Evolutionary conservation across 1,140 invertebrate genomes (phyloP).

Genomic region (Trichonephila clavipes): DNA sequence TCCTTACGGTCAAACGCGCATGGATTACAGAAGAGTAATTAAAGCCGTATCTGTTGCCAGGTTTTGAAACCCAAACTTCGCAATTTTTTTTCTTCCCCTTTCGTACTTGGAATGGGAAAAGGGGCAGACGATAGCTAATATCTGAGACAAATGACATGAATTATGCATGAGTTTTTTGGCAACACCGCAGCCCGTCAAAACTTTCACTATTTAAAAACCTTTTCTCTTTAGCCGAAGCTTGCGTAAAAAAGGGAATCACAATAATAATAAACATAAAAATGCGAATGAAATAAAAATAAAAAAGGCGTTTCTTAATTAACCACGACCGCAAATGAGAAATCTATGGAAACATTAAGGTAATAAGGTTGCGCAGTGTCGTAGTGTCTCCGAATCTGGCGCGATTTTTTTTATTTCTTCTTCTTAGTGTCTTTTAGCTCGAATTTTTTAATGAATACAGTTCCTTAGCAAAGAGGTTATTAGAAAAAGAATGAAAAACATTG

Average conservation of each 20-base stretch:
- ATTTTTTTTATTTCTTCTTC: slow-evolving; percentile 35
- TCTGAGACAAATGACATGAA: slow-evolving; percentile 76
- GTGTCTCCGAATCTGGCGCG: slow-evolving; percentile 37
- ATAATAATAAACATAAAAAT: slow-evolving; percentile 76
- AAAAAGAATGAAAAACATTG: slow-evolving; percentile 64
- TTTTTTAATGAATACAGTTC: slow-evolving; percentile 74
- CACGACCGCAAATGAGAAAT: slow-evolving; percentile 76
- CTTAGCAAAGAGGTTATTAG: slow-evolving; percentile 67
- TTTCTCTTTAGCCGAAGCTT: slow-evolving; percentile 30
- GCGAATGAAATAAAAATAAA: slow-evolving; percentile 62
- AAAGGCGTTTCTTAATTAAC: slow-evolving; percentile 73
- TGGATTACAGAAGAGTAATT: slow-evolving; percentile 76
- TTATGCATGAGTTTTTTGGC: slow-evolving; percentile 76
- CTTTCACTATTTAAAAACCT: slow-evolving; percentile 75
- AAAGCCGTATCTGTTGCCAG: slow-evolving; percentile 74
- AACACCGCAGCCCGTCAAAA: slow-evolving; percentile 69
- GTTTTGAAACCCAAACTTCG: slow-evolving; percentile 60
- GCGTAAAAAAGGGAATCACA: slow-evolving; percentile 53
- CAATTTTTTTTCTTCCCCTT: neutral
- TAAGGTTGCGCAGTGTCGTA: slow-evolving; percentile 54
- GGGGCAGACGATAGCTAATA: slow-evolving; percentile 73
- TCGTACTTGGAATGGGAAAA: slow-evolving; percentile 60
- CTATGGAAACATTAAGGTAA: slow-evolving; percentile 76
- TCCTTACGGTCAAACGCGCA: slow-evolving; percentile 60
- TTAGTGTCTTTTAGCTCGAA: slow-evolving; percentile 42